Evolutionary conservation across 2,888 invertebrate genomes (phyloP), one percentile per base, ranked within the genome.

Genomic region (Glaucopsyche alexis): DNA sequence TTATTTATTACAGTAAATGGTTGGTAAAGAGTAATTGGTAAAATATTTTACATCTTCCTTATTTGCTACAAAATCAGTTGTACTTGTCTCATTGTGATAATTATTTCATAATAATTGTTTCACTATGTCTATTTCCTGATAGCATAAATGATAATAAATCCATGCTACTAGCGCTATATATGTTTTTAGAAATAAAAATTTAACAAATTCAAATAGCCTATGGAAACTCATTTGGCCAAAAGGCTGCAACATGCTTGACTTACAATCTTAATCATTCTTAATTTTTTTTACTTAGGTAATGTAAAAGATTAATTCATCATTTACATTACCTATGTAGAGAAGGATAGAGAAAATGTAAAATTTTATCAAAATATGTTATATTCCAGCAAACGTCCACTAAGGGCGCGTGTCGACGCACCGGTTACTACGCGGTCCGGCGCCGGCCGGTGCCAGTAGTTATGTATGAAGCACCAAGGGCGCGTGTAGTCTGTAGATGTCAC

Each of bases 121-220:
- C 69, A 69, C 47, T 47, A 42, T 67, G 45, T 69, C 47, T 49
- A 47, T 69, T 47, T 29, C 47, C 19, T 47, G 69, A 60, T 60
- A 60, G 60, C 60, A 60, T 60, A 60, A 60, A 29, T 60, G 29
- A 60, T 60, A 13, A 60, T 60, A 29, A 60, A 60, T 60, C 60
- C 29, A 60, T 60, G 60, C 60, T 69, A 69, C 45, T 69, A 69
- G 69, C 19, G 49, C 16, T 45, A 67, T 65, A 40, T 42, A 69
- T 69, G 29, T 69, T 69, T 47, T 69, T 69, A 69, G 69, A 69
- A 69, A 69, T 69, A 69, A 69, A 69, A 69, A 69, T 47, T 69
- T 69, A 69, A 69, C 69, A 49, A 45, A 29, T 47, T 69, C 47
- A 49, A 69, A 29, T 47, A 47, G 47, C 19, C 40, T 66, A 49